Evolutionary conservation across 2,797 vertebrate genomes (phyloP), one percentile per base, ranked within the genome.

Genomic region (Tapera naevia): DNA sequence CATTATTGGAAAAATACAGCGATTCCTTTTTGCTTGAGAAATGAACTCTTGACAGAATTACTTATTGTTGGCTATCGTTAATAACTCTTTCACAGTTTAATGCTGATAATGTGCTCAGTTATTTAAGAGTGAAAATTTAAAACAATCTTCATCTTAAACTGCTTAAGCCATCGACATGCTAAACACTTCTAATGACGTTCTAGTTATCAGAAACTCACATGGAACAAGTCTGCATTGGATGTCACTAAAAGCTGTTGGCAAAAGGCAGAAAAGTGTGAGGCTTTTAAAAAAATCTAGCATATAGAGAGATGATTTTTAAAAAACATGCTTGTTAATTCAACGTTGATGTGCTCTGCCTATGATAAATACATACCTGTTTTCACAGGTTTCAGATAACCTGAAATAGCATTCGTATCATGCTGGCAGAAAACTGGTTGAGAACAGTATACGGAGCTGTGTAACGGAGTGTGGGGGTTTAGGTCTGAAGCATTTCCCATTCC

Each of bases 81-180:
- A 74, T 89, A 84, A 80, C 46, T 91, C 5, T 75, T 93, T 88
- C 78, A 88, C 66, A 85, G 46, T 89, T 74, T 88, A 94, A 57
- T 0, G 0, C 23, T 58, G 41, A 69, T 84, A 93, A 61, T 91
- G 46, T n/a, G 28, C 69, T 80, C 14, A 1, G 60, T 64, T 91
- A 74, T 45, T 21, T 45, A 88, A 80, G 57, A 78, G 39, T 37
- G 16, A 61, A 91, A 93, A 70, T 91, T 76, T 87, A 70, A 93
- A 90, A 87, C 88, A 37, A 89, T 85, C 72, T 80, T 71, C 28
- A 64, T 88, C 80, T 87, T 93, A 85, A 87, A 91, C 61, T 85
- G 50, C 39, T 78, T 58, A 46, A 91, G 28, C 48, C 80, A 76
- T 67, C 83, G 64, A 6, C 70, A 45, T 30, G 32, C 17, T 54